Percentiles rank a stretch among this genome's conserved stretches.
Evolutionary conservation across 2,888 invertebrate genomes (phyloP).

Genomic region (Brachycybe producta): DNA sequence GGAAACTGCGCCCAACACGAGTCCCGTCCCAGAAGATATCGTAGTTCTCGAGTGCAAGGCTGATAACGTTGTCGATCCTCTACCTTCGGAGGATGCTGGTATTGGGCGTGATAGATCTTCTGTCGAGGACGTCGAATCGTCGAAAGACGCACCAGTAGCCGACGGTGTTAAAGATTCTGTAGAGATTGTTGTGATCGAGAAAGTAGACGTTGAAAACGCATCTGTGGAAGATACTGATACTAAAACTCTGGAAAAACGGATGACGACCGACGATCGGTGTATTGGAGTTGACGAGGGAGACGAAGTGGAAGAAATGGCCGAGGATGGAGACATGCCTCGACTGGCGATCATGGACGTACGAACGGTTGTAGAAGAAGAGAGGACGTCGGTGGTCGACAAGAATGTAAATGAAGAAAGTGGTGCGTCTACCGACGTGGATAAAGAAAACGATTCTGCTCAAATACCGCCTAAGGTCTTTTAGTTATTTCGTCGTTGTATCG

Average conservation of each 20-base stretch:
- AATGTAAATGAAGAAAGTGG: no score
- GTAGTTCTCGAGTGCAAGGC: background rate
- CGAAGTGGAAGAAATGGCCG: background rate
- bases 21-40: background rate
- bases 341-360: constrained; percentile 14
- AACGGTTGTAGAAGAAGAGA: constrained; percentile 13
- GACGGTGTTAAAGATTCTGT: no score
- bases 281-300: background rate
- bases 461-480: no score
- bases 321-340: constrained; percentile 1
- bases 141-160: no score
- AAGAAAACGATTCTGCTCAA: no score
- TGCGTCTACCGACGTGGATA: no score
- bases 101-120: no score
- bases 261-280: no score
- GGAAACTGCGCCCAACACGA: background rate
- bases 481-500: no score
- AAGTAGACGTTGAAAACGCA: background rate
- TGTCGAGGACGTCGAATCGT: no score
- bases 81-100: background rate
- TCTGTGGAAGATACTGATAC: background rate
- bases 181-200: background rate
- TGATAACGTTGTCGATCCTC: background rate
- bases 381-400: background rate
- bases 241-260: no score